Conservation (phyloP, 2,797 vertebrate genomes). For the Leptoclinus maculatus region DNA sequence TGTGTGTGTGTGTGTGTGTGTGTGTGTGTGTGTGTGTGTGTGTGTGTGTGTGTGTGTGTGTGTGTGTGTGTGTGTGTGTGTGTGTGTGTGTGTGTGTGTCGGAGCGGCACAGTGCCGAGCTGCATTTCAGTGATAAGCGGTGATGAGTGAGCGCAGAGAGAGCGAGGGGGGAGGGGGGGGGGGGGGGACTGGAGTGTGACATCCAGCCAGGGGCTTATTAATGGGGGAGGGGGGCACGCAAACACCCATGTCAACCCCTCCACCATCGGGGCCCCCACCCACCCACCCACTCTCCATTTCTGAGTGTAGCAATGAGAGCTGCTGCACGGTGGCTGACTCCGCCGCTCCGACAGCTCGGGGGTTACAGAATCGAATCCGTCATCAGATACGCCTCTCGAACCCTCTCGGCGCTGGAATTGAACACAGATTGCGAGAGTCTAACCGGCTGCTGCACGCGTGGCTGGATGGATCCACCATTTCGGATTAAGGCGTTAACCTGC, state of each 20-base stretch:
- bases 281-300: conserved; percentile 63
- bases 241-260: conserved; percentile 16
- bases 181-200: conserved; percentile 64
- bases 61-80: conserved; percentile 28
- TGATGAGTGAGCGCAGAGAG: conserved; percentile 69
- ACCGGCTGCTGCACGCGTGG: conserved; percentile 53
- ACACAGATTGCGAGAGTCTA: conserved; percentile 56
- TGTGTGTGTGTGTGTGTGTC: conserved; percentile 45
- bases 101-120: conserved; percentile 60
- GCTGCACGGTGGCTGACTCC: conserved; percentile 67
- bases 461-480: conserved; percentile 49
- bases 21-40: neutral
- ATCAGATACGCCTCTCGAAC: conserved; percentile 67
- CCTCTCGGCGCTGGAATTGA: conserved; percentile 59
- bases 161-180: conserved; percentile 17
- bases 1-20: conserved; percentile 19
- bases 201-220: conserved; percentile 71
- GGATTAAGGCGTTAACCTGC: conserved; percentile 69
- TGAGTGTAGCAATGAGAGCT: conserved; percentile 69
- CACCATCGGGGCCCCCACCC: conserved; percentile 13
- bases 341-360: conserved; percentile 20
- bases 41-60: conserved; percentile 8
- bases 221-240: conserved; percentile 1
- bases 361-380: conserved; percentile 59
- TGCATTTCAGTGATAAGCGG: conserved; percentile 77